Percentiles rank a stretch among this genome's conserved stretches.
Conservation (phyloP, 2,113 vertebrate species). For the Semnornis frantzii region DNA sequence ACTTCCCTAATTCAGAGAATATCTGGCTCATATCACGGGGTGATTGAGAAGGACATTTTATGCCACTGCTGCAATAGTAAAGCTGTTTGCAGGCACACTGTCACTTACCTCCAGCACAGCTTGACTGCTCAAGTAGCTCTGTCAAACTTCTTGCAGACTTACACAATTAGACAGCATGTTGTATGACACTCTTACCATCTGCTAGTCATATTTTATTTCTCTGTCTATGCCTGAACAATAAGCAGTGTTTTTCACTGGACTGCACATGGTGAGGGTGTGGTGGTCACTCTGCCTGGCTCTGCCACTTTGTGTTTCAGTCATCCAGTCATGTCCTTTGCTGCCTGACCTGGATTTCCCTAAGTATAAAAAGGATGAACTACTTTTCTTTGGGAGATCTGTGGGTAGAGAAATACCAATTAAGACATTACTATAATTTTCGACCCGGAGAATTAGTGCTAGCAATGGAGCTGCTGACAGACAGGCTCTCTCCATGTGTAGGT, state of each 20-base stretch:
- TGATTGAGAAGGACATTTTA: not conserved
- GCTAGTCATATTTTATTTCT: not conserved
- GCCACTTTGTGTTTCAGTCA: accelerated
- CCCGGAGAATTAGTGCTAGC: not conserved
- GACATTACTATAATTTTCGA: not conserved
- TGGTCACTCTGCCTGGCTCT: not conserved
- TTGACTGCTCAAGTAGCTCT: not conserved
- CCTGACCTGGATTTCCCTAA: not conserved
- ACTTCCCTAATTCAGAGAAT: not conserved
- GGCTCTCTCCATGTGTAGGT: accelerated
- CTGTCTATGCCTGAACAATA: not conserved
- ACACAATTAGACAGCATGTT: not conserved
- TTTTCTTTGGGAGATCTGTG: not conserved
- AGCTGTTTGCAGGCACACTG: not conserved
- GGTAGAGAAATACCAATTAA: not conserved
- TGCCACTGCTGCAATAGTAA: not conserved
- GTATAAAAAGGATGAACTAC: not conserved
- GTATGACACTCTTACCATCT: not conserved
- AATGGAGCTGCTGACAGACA: accelerated
- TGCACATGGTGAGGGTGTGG: not conserved
- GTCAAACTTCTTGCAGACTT: not conserved
- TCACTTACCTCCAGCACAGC: not conserved
- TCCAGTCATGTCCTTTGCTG: not conserved
- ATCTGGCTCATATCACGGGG: not conserved
- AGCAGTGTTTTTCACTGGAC: not conserved